Evolutionary conservation across 2,888 invertebrate genomes (phyloP).

Genomic region (Xanthia togata): DNA sequence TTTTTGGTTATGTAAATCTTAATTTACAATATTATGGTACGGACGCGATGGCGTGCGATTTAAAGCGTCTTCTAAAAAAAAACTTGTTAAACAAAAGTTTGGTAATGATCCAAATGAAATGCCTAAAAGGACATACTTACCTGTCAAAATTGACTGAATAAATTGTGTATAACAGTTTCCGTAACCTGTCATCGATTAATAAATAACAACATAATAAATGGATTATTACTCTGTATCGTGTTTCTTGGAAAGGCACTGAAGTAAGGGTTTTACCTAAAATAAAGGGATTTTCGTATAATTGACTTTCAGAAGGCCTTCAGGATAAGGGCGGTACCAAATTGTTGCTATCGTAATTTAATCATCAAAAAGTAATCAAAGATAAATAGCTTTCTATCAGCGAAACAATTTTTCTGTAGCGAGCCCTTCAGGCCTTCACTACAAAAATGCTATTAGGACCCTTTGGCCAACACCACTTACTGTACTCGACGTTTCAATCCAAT

Average conservation of each 20-base stretch:
- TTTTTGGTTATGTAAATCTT: slow-evolving; percentile 86
- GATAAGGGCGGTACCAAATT: slow-evolving; percentile 34
- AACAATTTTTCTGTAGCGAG: slow-evolving; percentile 82
- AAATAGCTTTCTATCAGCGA: slow-evolving; percentile 80
- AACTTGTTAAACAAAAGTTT: slow-evolving; percentile 59
- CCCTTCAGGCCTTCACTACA: slow-evolving; percentile 77
- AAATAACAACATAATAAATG: slow-evolving; percentile 37
- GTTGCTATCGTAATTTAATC: slow-evolving; percentile 75
- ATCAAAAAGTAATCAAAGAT: slow-evolving; percentile 82
- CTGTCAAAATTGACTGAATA: slow-evolving; percentile 33
- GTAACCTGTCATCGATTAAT: slow-evolving; percentile 35
- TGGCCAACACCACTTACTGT: slow-evolving; percentile 76
- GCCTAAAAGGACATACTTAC: slow-evolving; percentile 16
- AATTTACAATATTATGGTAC: slow-evolving; percentile 80
- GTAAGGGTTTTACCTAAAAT: slow-evolving; percentile 32
- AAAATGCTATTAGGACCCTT: slow-evolving; percentile 86
- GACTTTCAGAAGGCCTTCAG: slow-evolving; percentile 24
- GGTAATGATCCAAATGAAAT: slow-evolving; percentile 49
- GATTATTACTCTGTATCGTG: slow-evolving; percentile 35
- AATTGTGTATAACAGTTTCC: slow-evolving; percentile 44
- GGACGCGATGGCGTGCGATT: slow-evolving; percentile 67
- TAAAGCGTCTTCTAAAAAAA: slow-evolving; percentile 61
- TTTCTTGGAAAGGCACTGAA: slow-evolving; percentile 29
- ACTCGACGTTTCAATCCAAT: slow-evolving; percentile 85
- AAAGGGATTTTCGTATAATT: slow-evolving; percentile 47